Base-by-base conservation (phyloP, 2,797 vertebrate species). In the Lemur catta region DNA sequence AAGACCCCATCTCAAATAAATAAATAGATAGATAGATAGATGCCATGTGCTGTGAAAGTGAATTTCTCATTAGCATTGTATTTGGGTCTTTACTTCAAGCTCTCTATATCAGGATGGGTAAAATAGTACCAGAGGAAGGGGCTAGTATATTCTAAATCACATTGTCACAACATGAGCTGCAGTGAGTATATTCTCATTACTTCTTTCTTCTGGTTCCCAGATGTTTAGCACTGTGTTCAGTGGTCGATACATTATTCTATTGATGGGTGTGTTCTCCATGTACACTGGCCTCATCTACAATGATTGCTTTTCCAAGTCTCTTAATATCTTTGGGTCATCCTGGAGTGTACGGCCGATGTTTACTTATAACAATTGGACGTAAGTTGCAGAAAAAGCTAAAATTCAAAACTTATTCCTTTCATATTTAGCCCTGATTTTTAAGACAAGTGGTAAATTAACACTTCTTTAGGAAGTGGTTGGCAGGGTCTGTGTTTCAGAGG, bases 211-310 rank as follows among this genome's bases (percentile, higher is more conserved):
- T 85, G 46, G 10, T 82, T 79, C 55, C 67, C 94, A 99, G 99
- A 99, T 99, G 98, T 99, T 99, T 98, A 99, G 96, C 98, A 99
- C 99, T 98, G 97, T 99, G 97, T 99, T 99, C 91, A 99, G 99
- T 0, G 99, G 99, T 0, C 99, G 99, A 5, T 99, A 99, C 98
- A 99, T 99, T 95, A 99, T 99, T 97, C 99, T 99, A 20, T 97
- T 99, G 94, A 99, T 99, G 99, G 99, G 99, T 1, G 28, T 99
- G 28, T 99, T 99, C 98, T 99, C 99, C 33, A 98, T 99, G 14
- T 99, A 99, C 98, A 99, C 99, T 0, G 99, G 99, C 57, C 99
- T 99, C 97, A 99, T 99, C 98, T 99, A 99, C 98, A 99, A 99
- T 0, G 99, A 99, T 98, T 99, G 99, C 98, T 99, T 99, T 98